Base-by-base conservation (phyloP, 1,140 invertebrate species). In the Hermatobates lingyangjiaoensis region DNA sequence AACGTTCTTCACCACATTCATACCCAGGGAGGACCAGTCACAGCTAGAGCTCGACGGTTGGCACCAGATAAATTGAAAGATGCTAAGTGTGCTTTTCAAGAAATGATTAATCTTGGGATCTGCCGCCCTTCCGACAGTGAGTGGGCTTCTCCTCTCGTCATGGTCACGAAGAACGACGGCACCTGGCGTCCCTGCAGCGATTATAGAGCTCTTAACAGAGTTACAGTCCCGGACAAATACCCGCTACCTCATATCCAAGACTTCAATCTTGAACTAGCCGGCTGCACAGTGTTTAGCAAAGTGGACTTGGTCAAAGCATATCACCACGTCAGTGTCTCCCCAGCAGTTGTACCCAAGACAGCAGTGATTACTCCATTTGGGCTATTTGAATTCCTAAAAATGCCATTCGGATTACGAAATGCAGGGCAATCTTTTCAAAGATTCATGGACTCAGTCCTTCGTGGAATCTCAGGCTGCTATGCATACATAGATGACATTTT, bases 401-500 rank as follows among this genome's bases (percentile, higher is more conserved):
- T 66, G 57, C 58, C 61, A 26, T 56, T 48, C 45, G 54, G 50
- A 12, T 38, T 55, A 27, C 27, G 50, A 27, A 55, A 52, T 39
- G 44, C 48, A 15, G n/a, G 30, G 20, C 52, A 56, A 56, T 54
- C 47, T 2, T 54, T 38, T 23, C 52, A 56, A 45, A 46, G 52
- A 25, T 56, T 54, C 27, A 56, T 56, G 27, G 47, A 49, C 44
- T 26, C 27, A 23, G 39, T 51, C 15, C 15, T 54, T 12, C 4
- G 56, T 38, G 66, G 58, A 10, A 54, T 64, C 2, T 57, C 60
- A 27, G 70, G 64, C 48, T 52, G 26, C 42, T 57, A 63, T 42
- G 57, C 63, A 0, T 76, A 71, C 55, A 48, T 76, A 0, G 73
- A 76, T 55, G 74, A 76, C 56, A 64, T 78, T 27, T 59, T 74